Conservation (phyloP, 1,140 invertebrate species). For the Pseudomyrmex gracilis region DNA sequence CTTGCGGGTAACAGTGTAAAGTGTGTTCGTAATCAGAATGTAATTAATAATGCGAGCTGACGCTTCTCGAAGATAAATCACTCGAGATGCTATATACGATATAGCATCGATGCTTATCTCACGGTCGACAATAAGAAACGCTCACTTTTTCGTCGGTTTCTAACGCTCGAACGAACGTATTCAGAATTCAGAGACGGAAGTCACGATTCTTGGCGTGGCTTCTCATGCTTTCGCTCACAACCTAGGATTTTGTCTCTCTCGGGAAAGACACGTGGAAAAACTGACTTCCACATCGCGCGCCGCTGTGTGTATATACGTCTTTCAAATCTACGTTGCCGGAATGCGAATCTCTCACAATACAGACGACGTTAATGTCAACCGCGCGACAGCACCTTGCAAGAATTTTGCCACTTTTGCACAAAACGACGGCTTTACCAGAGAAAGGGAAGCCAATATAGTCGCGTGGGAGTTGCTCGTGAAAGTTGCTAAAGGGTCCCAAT, state of each 20-base stretch:
- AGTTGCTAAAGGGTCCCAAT: conserved; percentile 46
- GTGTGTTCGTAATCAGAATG: neutral
- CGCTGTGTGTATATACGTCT: neutral
- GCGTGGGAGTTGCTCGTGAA: conserved; percentile 30
- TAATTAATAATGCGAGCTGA: neutral
- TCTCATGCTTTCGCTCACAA: conserved; percentile 42
- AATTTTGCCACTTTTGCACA: conserved; percentile 45
- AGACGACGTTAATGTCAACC: neutral
- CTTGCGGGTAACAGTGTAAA: neutral
- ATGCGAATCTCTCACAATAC: neutral
- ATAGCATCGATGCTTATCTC: neutral
- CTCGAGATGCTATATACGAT: neutral
- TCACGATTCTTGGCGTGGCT: neutral
- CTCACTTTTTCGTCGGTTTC: neutral
- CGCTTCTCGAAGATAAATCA: no score
- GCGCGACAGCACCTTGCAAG: neutral
- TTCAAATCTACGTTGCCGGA: neutral
- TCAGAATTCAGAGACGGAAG: conserved; percentile 15
- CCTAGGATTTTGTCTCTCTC: conserved; percentile 24
- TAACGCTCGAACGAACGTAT: neutral
- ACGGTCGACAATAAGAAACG: conserved; percentile 4
- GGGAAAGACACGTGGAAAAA: neutral
- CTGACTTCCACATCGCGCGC: neutral
- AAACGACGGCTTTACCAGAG: neutral
- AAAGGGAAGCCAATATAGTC: conserved; percentile 22